Evolutionary conservation across 1,140 invertebrate genomes (phyloP), one percentile per base, ranked within the genome.

Genomic region (Pomacea maculata): DNA sequence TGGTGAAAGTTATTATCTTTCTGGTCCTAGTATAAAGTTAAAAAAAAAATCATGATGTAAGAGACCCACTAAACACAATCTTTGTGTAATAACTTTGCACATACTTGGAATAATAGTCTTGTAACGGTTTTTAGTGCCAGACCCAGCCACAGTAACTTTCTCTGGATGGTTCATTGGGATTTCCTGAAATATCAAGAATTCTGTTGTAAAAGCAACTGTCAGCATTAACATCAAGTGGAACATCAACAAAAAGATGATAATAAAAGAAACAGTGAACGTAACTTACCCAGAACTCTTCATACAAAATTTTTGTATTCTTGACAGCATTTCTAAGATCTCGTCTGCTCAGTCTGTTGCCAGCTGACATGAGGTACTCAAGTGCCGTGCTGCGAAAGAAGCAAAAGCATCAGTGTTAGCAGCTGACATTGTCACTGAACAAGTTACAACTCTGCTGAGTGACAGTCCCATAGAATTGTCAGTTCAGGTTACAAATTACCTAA

Each of bases 91-190:
- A 11, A 61, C 15, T 61, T 61, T 61, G n/a, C 6, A 87, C 87
- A 88, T 86, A 92, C 91, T 98, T 10, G 97, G 96, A 84, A 98
- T 92, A 74, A 98, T 96, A 0, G 95, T 95, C 87, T 95, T 94
- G 88, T 98, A 98, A 83, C 97, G 94, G 91, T 98, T 98, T 91
- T 97, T 97, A 25, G 94, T 93, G 82, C 96, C 95, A n/a, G 95
- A 96, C 9, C 97, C 97, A 75, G 95, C 95, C 9, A 97, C 95
- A 87, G 95, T 94, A 10, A 96, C 94, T 87, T 96, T 95, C 84
- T 97, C 96, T 79, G 97, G 95, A 84, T 96, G 94, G 91, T 98
- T 98, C 55, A 96, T 94, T 0, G 96, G 96, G 83, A 98, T 95
- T 90, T 97, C 96, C 91, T 92, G 77, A 34, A 86, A 87, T 57